A percentile compares a stretch with the other conserved stretches of the same genome.
Evolutionary conservation across 2,888 invertebrate genomes (phyloP).

Genomic region (Hyalella azteca): DNA sequence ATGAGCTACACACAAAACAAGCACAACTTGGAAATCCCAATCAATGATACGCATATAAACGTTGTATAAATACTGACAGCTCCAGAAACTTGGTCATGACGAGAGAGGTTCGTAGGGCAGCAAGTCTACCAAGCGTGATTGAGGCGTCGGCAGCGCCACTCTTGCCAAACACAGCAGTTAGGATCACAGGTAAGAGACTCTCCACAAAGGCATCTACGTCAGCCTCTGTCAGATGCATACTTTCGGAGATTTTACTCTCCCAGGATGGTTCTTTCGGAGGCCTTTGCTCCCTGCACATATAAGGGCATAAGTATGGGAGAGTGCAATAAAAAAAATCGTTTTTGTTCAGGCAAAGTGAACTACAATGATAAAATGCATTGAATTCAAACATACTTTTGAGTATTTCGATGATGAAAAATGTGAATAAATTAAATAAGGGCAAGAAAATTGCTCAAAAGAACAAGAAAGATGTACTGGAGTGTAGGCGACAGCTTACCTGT

Average conservation of each 20-base stretch:
- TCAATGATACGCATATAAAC: neutral
- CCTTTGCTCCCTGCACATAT: neutral
- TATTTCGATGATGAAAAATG: too few relatives aligned
- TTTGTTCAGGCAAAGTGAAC: too few relatives aligned
- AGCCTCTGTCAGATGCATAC: conserved; percentile 75
- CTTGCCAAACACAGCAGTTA: conserved; percentile 81
- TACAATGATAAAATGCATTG: too few relatives aligned
- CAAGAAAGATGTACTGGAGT: too few relatives aligned
- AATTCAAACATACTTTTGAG: too few relatives aligned
- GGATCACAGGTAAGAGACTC: conserved; percentile 73
- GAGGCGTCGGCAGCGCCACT: conserved; percentile 70
- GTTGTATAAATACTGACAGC: conserved; percentile 64
- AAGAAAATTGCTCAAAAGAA: too few relatives aligned
- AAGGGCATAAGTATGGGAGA: too few relatives aligned
- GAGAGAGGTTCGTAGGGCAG: conserved; percentile 78
- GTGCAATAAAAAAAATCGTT: too few relatives aligned
- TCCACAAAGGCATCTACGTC: conserved; percentile 83
- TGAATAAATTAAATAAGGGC: too few relatives aligned
- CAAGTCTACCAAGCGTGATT: conserved; percentile 75
- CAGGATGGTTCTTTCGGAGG: conserved; percentile 66
- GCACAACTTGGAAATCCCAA: neutral
- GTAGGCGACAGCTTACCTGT: conserved; percentile 46
- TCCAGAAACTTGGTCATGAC: conserved; percentile 85
- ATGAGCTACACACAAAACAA: neutral
- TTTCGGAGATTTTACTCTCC: conserved; percentile 73